phyloP scores from a whole-genome alignment of 1,140 invertebrate species.

The Calycopis cecrops region DNA sequence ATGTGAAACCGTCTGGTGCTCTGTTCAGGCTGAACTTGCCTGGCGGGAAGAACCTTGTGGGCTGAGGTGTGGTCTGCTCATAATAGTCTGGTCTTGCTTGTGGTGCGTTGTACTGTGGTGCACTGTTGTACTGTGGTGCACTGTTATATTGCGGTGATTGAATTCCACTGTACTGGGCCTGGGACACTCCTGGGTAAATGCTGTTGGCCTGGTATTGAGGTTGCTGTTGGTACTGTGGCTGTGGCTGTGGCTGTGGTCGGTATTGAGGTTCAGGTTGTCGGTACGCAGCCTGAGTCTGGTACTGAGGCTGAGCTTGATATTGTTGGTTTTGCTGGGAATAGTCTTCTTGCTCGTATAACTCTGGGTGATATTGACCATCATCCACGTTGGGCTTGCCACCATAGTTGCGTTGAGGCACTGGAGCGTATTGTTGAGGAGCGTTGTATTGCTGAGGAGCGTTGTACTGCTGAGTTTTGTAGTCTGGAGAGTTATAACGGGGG shows the following conservation, averaged over 20 bases:
- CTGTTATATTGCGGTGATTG: constrained; percentile 46
- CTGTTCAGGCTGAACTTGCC: constrained; percentile 89
- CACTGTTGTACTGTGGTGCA: constrained; percentile 20
- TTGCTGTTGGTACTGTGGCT: constrained; percentile 31
- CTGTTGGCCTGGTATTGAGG: constrained; percentile 52
- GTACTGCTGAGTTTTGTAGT: constrained; percentile 77
- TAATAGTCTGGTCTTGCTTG: constrained; percentile 63
- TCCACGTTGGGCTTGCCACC: constrained; percentile 73
- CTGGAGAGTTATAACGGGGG: constrained; percentile 78
- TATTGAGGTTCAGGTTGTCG: constrained; percentile 49
- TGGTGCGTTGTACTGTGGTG: constrained; percentile 38
- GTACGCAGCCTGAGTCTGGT: constrained; percentile 43
- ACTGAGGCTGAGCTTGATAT: constrained; percentile 58
- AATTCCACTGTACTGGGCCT: constrained; percentile 63
- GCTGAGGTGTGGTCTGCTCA: constrained; percentile 79
- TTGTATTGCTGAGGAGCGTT: constrained; percentile 62
- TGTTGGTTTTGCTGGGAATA: constrained; percentile 52
- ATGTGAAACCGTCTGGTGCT: constrained; percentile 89
- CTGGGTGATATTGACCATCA: constrained; percentile 76
- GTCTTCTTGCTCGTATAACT: constrained; percentile 66
- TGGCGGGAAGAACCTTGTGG: constrained; percentile 85
- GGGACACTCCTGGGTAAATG: constrained; percentile 60
- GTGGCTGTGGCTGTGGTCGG: constrained; percentile 61
- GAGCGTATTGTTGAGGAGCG: constrained; percentile 51
- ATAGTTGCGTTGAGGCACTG: constrained; percentile 56